Conservation (phyloP, 2,888 invertebrate species). For the Conops quadrifasciatus region DNA sequence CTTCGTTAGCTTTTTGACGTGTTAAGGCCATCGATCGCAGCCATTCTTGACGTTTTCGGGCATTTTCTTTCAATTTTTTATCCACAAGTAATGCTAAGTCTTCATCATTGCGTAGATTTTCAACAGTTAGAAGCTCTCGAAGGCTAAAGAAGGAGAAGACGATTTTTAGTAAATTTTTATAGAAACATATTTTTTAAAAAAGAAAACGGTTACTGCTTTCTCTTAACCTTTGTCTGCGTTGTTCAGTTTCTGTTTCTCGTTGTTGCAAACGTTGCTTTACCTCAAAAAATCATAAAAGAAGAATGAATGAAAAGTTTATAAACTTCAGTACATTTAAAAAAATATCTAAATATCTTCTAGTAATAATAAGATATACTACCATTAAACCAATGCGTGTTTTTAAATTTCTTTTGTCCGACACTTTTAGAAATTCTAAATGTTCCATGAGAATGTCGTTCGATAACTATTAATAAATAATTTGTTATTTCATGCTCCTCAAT, state of each 20-base stretch:
- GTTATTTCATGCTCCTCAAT: not conserved
- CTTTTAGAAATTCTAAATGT: conserved; percentile 43
- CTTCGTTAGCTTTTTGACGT: conserved; percentile 40
- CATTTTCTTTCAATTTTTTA: conserved; percentile 37
- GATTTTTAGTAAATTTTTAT: not conserved
- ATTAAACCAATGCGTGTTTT: conserved; percentile 41
- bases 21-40: conserved; percentile 40
- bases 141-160: conserved; percentile 35
- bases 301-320: conserved; percentile 9
- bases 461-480: not conserved
- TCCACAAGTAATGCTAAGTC: conserved; percentile 40
- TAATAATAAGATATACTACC: conserved; percentile 30
- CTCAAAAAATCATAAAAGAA: too few relatives aligned
- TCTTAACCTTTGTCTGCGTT: conserved; percentile 37
- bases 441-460: conserved; percentile 40
- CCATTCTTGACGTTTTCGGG: conserved; percentile 42
- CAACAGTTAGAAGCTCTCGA: conserved; percentile 39
- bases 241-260: conserved; percentile 29
- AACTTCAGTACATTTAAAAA: too few relatives aligned
- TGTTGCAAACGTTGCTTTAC: conserved; percentile 40
- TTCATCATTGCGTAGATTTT: conserved; percentile 41
- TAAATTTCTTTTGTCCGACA: conserved; percentile 42
- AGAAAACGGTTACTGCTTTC: not conserved
- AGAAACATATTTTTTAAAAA: not conserved
- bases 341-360: too few relatives aligned